Evolutionary conservation across 2,888 invertebrate species (phyloP), one percentile per base, ranked within the genome.

Genomic region (Acanthosepion esculentum): DNA sequence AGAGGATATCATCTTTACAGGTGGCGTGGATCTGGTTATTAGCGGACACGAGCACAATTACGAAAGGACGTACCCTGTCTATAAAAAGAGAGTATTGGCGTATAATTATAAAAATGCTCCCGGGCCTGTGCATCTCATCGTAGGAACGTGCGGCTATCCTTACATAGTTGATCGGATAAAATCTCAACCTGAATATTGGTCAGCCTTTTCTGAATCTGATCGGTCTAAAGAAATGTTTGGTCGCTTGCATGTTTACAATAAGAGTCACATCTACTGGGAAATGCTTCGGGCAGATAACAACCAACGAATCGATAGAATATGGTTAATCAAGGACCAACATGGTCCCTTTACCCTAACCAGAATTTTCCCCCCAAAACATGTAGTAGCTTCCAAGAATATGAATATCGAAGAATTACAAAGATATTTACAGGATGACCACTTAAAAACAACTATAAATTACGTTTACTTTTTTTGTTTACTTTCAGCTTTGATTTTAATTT

Each of bases 1-100:
- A 15, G 97, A 97, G 94, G 96, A 96, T 91, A 91, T 97, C 20
- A 96, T 97, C 94, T 96, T 96, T 95, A 95, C 96, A 50, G 95
- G 96, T 94, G 97, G 96, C 59, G 97, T 97, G 12, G 97, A 97
- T 95, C 94, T 97, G 7, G 96, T 96, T 41, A 95, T 97, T 48
- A 96, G 96, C 91, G 97, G 96, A 20, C 97, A 97, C 95, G 95
- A 96, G 94, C 97, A 97, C 94, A 95, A 96, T 94, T 97, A 97
- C 95, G 97, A 97, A 95, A 95, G 97, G 91, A 96, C 97, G 26
- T 97, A 96, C 96, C 97, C 97, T 3, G 95, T 96, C 15, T 96
- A 96, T 95, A 95, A 96, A 93, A 96, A 96, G 26, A 95, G 95
- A 94, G 96, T 96, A n/a, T 94, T 96, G 26, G 95, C 96, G 33